Percentiles rank a stretch among this genome's conserved stretches.
Conservation (phyloP, 35 echinoderm and acorn worm genomes). For the Lytechinus variegatus region DNA sequence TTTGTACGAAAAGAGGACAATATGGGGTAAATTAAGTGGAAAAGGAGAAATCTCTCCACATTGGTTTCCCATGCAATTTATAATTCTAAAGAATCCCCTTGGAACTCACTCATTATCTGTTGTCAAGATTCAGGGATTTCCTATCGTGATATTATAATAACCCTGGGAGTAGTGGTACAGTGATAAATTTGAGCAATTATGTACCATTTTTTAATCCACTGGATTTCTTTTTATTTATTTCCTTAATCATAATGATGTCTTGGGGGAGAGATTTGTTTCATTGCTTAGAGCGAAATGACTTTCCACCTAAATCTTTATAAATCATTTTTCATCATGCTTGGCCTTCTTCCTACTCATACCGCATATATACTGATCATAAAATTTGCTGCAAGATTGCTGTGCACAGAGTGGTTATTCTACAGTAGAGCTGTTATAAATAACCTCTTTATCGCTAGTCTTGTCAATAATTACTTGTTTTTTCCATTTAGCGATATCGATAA, state of each 20-base stretch:
- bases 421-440: no score
- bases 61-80: not conserved
- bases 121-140: conserved; percentile 17
- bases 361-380: no score
- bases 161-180: not conserved
- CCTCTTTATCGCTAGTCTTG: no score
- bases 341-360: no score
- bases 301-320: not conserved
- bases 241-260: not conserved
- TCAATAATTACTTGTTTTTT: no score
- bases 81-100: conserved; percentile 3
- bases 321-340: no score
- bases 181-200: not conserved
- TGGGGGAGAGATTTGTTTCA: not conserved
- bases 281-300: not conserved
- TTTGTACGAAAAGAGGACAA: not conserved
- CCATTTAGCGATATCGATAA: no score
- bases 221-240: not conserved
- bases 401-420: no score
- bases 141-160: not conserved
- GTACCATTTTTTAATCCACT: not conserved
- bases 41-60: not conserved
- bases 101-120: not conserved
- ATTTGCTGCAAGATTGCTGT: no score
- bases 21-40: not conserved